phyloP scores from a whole-genome alignment of 2,888 invertebrate genomes.

The Pseudococcus longispinus region DNA sequence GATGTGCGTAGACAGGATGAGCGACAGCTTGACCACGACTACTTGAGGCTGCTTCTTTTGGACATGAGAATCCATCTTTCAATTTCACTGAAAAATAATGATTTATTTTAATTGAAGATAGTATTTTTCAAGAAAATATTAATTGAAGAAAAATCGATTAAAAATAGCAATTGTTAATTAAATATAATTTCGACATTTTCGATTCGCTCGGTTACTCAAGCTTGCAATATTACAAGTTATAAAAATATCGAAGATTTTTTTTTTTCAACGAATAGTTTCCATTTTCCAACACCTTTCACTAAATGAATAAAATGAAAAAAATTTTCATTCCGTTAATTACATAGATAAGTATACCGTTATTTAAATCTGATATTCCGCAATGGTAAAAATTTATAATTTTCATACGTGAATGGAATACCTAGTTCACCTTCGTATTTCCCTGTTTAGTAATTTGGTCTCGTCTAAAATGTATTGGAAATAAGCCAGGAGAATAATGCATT shows the following conservation, averaged over 20 bases:
- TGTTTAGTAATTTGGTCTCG: background rate
- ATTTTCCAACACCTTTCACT: background rate
- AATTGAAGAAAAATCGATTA: background rate
- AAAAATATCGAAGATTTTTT: background rate
- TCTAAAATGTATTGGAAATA: slow-evolving; percentile 12
- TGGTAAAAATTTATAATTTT: background rate
- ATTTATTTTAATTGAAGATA: slow-evolving; percentile 1
- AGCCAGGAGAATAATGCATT: background rate
- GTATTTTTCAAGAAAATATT: no score
- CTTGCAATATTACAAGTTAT: background rate
- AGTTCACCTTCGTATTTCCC: slow-evolving; percentile 15
- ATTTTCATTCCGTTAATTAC: background rate
- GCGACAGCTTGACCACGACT: slow-evolving; percentile 75
- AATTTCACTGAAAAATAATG: slow-evolving; percentile 70
- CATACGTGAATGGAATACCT: background rate
- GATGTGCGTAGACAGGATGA: slow-evolving; percentile 86
- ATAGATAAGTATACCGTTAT: background rate
- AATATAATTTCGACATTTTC: background rate
- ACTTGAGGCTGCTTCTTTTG: slow-evolving; percentile 73
- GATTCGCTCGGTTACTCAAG: background rate
- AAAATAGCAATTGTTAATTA: background rate
- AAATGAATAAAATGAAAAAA: background rate
- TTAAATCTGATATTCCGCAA: background rate
- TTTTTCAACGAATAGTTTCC: background rate
- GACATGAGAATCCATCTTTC: slow-evolving; percentile 86